phyloP scores from a whole-genome alignment of 2,888 invertebrate species.

The Eilema sororculum region DNA sequence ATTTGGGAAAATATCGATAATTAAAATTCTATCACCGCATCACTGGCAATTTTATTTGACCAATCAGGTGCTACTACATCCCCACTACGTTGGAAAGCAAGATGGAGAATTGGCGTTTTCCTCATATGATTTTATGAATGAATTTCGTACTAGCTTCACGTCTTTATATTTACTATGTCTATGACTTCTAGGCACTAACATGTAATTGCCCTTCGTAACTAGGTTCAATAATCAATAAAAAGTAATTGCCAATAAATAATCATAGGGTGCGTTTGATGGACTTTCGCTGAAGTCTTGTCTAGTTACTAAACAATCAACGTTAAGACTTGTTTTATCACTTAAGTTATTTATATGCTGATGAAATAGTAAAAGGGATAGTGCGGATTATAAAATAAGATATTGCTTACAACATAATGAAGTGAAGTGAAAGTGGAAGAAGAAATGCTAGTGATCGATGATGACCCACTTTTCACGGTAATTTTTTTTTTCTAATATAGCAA shows the following conservation, averaged over 20 bases:
- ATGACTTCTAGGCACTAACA: conserved; percentile 27
- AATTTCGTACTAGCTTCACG: too few species aligned
- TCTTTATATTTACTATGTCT: too few species aligned
- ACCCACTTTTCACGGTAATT: conserved; percentile 70
- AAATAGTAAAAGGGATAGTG: background rate
- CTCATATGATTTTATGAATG: too few species aligned
- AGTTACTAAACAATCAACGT: background rate
- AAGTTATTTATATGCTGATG: too few species aligned
- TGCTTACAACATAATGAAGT: conserved; percentile 30
- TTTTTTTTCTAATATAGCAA: conserved; percentile 72
- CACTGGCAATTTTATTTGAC: too few species aligned
- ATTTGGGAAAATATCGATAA: too few species aligned
- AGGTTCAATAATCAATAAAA: conserved; percentile 18
- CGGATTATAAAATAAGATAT: background rate
- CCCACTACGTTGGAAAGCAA: too few species aligned
- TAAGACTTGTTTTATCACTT: background rate
- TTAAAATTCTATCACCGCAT: too few species aligned
- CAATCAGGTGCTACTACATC: too few species aligned
- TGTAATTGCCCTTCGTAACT: conserved; percentile 28
- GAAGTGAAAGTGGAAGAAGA: conserved; percentile 60
- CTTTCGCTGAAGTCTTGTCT: background rate
- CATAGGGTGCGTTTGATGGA: background rate
- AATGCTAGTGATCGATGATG: conserved; percentile 63
- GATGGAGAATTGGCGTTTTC: too few species aligned
- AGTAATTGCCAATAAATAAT: background rate